These are phyloP conservation scores for Pseudeuparius sepicola DNA, from an alignment of 2,888 invertebrate genomes.

Conservation along the genomic window DNA sequence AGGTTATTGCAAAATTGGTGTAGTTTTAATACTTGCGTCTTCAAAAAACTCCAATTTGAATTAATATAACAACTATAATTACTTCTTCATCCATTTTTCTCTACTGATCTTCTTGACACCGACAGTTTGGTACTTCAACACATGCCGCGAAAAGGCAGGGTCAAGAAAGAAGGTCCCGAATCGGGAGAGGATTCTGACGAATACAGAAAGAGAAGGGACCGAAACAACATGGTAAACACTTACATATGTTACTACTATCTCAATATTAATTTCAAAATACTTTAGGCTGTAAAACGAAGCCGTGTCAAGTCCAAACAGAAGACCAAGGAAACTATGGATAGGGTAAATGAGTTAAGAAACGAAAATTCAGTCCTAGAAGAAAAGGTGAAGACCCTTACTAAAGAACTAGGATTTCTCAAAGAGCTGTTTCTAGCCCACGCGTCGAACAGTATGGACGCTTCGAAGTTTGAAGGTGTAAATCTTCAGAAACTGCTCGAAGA, in stretches of 20 bases:
- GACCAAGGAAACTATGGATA: constrained; percentile 64
- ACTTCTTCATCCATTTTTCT: too few species aligned
- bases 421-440: constrained; percentile 74
- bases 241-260: not conserved
- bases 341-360: constrained; percentile 63
- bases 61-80: too few species aligned
- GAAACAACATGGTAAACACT: constrained; percentile 67
- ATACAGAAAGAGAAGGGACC: constrained; percentile 61
- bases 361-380: constrained; percentile 74
- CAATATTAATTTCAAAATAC: constrained; percentile 16
- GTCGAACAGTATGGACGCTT: constrained; percentile 45
- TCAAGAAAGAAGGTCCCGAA: constrained; percentile 43
- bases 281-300: constrained; percentile 72
- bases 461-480: constrained; percentile 48
- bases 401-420: constrained; percentile 70
- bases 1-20: too few species aligned
- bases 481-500: constrained; percentile 48
- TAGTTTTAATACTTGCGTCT: too few species aligned
- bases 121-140: too few species aligned
- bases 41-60: too few species aligned
- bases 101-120: too few species aligned
- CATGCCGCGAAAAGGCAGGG: constrained; percentile 32
- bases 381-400: constrained; percentile 70
- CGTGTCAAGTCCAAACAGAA: constrained; percentile 67
- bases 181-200: constrained; percentile 56